These are phyloP conservation scores for Sciurus carolinensis DNA, from an alignment of 2,797 vertebrate genomes.

Conservation along the genomic window DNA sequence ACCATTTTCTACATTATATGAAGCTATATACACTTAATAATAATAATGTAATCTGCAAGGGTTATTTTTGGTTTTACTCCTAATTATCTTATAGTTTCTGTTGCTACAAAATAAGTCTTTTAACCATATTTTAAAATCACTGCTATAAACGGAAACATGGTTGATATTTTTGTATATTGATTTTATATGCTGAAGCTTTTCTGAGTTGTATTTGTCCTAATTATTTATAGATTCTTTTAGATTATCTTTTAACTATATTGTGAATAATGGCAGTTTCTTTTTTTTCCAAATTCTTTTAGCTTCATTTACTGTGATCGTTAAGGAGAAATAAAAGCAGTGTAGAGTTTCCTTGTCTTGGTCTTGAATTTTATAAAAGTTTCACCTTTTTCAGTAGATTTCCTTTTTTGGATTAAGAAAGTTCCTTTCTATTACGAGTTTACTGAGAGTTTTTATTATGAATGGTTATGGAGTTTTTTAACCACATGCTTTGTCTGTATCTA, in stretches of 20 bases:
- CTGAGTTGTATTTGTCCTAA: constrained; percentile 55
- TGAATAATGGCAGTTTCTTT: constrained; percentile 45
- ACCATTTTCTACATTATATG: constrained; percentile 44
- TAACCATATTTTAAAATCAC: constrained; percentile 55
- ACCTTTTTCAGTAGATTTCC: constrained; percentile 41
- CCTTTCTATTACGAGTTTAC: constrained; percentile 28
- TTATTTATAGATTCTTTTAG: constrained; percentile 42
- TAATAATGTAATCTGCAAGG: constrained; percentile 13
- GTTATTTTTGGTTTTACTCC: not conserved
- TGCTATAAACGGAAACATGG: constrained; percentile 34
- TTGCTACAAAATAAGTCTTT: constrained; percentile 25
- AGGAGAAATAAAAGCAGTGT: constrained; percentile 52
- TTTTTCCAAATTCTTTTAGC: not conserved
- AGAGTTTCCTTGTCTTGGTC: constrained; percentile 6
- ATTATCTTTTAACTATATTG: constrained; percentile 37
- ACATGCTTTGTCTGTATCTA: constrained; percentile 44
- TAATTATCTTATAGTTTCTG: constrained; percentile 53
- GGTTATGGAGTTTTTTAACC: not conserved
- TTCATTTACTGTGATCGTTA: constrained; percentile 15
- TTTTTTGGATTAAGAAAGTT: constrained; percentile 7
- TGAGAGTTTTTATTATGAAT: constrained; percentile 53
- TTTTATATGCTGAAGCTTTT: constrained; percentile 54
- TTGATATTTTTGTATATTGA: constrained; percentile 48
- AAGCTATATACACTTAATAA: constrained; percentile 56
- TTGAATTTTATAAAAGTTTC: constrained; percentile 59